These are phyloP conservation scores for Hippocampus mohnikei DNA, from an alignment of 2,113 vertebrate genomes.

Conservation along the genomic window DNA sequence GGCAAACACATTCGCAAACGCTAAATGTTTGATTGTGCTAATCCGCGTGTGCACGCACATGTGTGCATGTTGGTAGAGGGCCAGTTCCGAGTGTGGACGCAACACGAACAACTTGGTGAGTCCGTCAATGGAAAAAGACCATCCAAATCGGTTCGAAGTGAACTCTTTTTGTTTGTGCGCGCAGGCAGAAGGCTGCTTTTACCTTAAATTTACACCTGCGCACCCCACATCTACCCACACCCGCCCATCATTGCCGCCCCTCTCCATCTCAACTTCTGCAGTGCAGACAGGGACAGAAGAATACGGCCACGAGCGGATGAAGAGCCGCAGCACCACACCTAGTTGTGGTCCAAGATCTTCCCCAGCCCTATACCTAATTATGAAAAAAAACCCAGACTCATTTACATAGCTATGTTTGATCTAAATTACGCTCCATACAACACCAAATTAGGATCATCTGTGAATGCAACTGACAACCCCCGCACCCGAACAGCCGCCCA, in stretches of 20 bases:
- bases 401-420: conserved; percentile 99
- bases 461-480: conserved; percentile 80
- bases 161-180: conserved; percentile 88
- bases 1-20: conserved; percentile 55
- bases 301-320: conserved; percentile 45
- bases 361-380: conserved; percentile 87
- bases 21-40: conserved; percentile 52
- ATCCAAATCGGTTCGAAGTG: conserved; percentile 89
- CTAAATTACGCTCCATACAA: conserved; percentile 99
- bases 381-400: conserved; percentile 96
- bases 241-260: conserved; percentile 53
- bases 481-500: conserved; percentile 34
- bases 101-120: conserved; percentile 79
- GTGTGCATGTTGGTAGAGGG: conserved; percentile 79
- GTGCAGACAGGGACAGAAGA: not conserved
- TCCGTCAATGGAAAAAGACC: conserved; percentile 83
- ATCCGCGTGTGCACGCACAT: conserved; percentile 36
- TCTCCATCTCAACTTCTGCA: conserved; percentile 35
- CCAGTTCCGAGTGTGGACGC: conserved; percentile 75
- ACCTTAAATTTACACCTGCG: conserved; percentile 82
- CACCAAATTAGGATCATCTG: conserved; percentile 99
- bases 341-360: conserved; percentile 82
- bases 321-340: conserved; percentile 82
- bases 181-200: conserved; percentile 80
- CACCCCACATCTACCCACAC: conserved; percentile 43